A percentile compares a stretch with the other conserved stretches of the same genome.
Evolutionary conservation across 2,797 vertebrate genomes (phyloP).

Genomic region (Mastacembelus armatus): DNA sequence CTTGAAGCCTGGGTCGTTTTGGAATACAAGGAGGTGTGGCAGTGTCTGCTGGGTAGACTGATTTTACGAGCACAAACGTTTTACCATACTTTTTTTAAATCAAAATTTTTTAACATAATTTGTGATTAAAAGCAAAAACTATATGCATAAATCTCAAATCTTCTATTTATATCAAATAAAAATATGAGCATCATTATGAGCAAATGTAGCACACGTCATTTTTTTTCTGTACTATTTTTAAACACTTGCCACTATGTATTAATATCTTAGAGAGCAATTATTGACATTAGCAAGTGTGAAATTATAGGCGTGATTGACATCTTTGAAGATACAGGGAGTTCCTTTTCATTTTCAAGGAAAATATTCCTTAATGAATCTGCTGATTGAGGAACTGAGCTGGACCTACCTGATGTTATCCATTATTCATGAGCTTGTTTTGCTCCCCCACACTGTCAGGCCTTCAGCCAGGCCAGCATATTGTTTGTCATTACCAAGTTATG

Average conservation of each 20-base stretch:
- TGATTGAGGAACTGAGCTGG: neutral
- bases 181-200: neutral
- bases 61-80: no score
- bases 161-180: neutral
- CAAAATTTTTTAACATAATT: neutral
- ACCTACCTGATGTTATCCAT: neutral
- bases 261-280: neutral
- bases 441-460: neutral
- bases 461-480: neutral
- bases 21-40: no score
- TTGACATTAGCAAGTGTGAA: neutral
- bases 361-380: neutral
- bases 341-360: neutral
- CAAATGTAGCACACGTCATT: neutral
- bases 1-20: no score
- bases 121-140: neutral
- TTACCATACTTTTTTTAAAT: no score
- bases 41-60: no score
- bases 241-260: neutral
- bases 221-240: neutral
- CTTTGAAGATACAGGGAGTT: neutral
- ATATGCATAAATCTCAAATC: neutral
- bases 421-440: constrained; percentile 7
- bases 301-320: no score
- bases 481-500: constrained; percentile 39